phyloP scores from a whole-genome alignment of 2,888 invertebrate genomes.

The Chirona hameri region DNA sequence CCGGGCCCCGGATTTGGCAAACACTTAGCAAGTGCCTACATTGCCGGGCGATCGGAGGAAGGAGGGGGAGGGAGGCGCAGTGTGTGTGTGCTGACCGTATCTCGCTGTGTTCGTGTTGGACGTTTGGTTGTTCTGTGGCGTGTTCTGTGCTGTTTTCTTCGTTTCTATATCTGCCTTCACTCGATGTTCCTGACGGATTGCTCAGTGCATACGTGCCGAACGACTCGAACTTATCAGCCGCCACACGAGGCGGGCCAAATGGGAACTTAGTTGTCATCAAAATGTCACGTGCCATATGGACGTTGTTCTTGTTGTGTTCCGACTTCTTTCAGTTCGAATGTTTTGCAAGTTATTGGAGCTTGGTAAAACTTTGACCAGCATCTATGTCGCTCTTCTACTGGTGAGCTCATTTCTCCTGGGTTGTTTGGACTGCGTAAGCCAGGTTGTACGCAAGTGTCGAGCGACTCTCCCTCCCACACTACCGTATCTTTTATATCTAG shows the following conservation, averaged over 20 bases:
- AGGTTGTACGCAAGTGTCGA: not conserved
- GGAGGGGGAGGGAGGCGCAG: too few species aligned
- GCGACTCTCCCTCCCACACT: not conserved
- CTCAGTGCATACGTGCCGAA: not conserved
- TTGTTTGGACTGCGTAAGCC: not conserved
- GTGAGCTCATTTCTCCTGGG: too few species aligned
- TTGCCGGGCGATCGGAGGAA: not conserved
- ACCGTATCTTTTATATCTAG: slow-evolving; percentile 1
- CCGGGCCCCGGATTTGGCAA: not conserved
- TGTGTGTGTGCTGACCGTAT: not conserved
- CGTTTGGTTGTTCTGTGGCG: not conserved
- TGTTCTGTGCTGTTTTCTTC: not conserved
- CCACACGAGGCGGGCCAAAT: not conserved
- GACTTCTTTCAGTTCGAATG: not conserved
- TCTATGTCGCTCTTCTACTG: too few species aligned
- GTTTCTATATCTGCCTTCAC: not conserved
- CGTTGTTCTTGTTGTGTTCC: not conserved
- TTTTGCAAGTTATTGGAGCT: too few species aligned
- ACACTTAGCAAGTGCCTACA: slow-evolving; percentile 9
- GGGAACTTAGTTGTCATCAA: slow-evolving; percentile 13
- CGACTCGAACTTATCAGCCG: not conserved
- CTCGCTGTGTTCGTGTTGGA: not conserved
- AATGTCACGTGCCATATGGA: slow-evolving; percentile 23
- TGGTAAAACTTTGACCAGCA: too few species aligned
- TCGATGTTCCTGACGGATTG: not conserved